Conservation (phyloP, 2,888 invertebrate species). For the Euplagia quadripunctaria region DNA sequence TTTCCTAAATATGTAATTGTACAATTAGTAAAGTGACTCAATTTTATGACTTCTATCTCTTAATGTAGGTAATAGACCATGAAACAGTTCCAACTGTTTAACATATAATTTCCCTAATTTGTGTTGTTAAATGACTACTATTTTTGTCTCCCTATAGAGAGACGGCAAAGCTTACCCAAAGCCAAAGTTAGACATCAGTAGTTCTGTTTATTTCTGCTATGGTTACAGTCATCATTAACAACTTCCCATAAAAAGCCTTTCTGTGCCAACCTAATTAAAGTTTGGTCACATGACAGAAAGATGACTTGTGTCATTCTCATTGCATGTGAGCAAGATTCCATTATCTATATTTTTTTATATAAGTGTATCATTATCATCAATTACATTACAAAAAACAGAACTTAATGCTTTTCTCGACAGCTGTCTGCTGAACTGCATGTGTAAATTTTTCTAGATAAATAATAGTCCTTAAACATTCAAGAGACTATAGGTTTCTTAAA, state of each 20-base stretch:
- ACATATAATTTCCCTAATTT: too few relatives aligned
- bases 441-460: too few relatives aligned
- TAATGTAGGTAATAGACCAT: neutral
- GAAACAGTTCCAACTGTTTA: too few relatives aligned
- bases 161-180: neutral
- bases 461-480: too few relatives aligned
- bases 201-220: neutral
- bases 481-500: too few relatives aligned
- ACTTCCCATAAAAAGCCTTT: neutral
- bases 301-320: neutral
- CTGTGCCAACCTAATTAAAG: neutral
- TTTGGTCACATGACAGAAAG: conserved; percentile 7
- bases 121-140: too few relatives aligned
- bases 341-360: neutral
- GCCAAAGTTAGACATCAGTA: too few relatives aligned
- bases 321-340: neutral
- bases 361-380: neutral
- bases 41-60: neutral
- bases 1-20: neutral
- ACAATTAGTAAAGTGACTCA: neutral
- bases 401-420: too few relatives aligned
- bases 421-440: too few relatives aligned
- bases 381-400: neutral
- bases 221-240: neutral
- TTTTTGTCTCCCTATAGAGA: neutral